Evolutionary conservation across 2,797 vertebrate genomes (phyloP), one percentile per base, ranked within the genome.

Genomic region (Sylvilagus floridanus): DNA sequence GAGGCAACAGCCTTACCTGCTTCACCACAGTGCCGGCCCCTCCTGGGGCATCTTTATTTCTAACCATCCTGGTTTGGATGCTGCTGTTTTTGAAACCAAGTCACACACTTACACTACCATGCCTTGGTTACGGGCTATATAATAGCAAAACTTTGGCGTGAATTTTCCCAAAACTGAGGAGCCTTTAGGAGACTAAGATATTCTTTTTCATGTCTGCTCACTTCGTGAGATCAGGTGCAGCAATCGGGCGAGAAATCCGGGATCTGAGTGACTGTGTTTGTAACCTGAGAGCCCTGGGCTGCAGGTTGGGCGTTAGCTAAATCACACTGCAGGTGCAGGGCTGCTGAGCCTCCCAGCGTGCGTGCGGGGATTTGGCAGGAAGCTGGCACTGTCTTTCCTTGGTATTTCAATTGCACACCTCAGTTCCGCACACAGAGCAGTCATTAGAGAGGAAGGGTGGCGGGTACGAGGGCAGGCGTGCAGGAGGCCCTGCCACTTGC

Each of bases 371-470:
- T 12, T 10, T 16, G 0, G 16, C 2, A 1, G 60, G 63, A 47
- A 75, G 37, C 12, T 4, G 54, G 1, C 28, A 12, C 6, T 2
- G 19, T 24, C 82, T n/a, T 71, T 14, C 54, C 24, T 84, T 10
- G 24, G 52, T 3, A 16, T 54, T 16, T 83, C 42, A 14, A 13
- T 19, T 10, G 22, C 26, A 47, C 19, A 14, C 42, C 37, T 62
- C 19, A 9, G 50, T 14, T 26, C 16, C 42, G 32, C 57, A 57
- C 14, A 5, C 16, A 50, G 77, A 62, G 50, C 1, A 62, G n/a
- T 2, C 2, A 2, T 16, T 54, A 4, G 2, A 0, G 0, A 11
- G 35, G 17, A 17, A 37, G n/a, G 12, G 16, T 12, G 11, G 4
- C 17, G 7, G 52, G 17, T 4, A 2, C 6, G 4, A 16, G 1